Evolutionary conservation across 2,113 vertebrate species (phyloP), one percentile per base, ranked within the genome.

Genomic region (Kryptolebias marmoratus): DNA sequence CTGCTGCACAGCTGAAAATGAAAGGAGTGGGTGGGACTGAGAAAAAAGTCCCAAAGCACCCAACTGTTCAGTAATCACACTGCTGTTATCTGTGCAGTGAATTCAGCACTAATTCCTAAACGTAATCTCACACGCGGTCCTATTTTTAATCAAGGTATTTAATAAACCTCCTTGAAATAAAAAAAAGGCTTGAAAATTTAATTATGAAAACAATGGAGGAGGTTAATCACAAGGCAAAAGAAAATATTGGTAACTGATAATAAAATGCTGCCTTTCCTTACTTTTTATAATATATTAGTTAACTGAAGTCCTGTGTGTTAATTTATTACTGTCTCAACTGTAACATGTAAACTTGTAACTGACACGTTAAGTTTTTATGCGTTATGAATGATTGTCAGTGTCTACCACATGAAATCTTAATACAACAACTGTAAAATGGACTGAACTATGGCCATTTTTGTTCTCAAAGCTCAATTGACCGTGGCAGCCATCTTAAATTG

Each of bases 1-100:
- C 30, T 74, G 64, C 53, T 71, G 59, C 58, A 57, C 42, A 56
- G 75, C 60, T 75, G 53, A 67, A 63, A 30, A 22, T 44, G 47
- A 64, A 16, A 10, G 12, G 14, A 68, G 54, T 58, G 65, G 22
- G 55, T 59, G 27, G 44, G 18, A 66, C 50, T 59, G 60, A 67
- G 5, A 68, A 32, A 69, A 66, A 50, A 22, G 36, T 39, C 11
- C 44, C 49, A 57, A 66, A 76, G 58, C 84, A 64, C 68, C 73
- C 75, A 79, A 56, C 82, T 87, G 80, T 80, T 83, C 63, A 71
- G 27, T 77, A 77, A 77, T 84, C 22, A 73, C 74, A 81, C 27
- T 75, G 67, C 32, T 50, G 72, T 81, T 70, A 71, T 56, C 59
- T 57, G 18, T 11, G 42, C 15, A 44, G 57, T 15, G 54, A 63